Evolutionary conservation across 2,113 vertebrate species (phyloP), one percentile per base, ranked within the genome.

Genomic region (Strigops habroptila): DNA sequence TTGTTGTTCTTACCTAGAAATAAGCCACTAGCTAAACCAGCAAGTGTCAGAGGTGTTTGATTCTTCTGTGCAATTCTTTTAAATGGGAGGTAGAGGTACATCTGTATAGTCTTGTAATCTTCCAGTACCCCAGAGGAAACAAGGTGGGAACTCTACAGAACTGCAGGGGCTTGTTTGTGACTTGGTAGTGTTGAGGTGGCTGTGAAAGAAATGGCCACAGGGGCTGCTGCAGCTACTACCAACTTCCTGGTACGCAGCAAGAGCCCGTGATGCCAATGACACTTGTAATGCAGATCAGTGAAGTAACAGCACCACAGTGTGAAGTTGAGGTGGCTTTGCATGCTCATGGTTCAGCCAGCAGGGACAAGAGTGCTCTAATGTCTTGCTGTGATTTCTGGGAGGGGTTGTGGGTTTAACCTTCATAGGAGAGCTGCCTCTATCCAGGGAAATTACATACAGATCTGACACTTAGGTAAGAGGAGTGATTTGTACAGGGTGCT

Each of bases 261-360:
- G 77, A 52, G 74, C 21, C 55, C 0, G 0, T 7, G 35, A 11
- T 25, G 52, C 21, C 3, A 8, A 2, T 37, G 77, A 12, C 55
- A 19, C 31, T 35, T 23, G 48, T 12, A 5, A 12, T 0, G 12
- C 3, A 1, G n/a, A n/a, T 51, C 17, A 4, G 41, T 14, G 37
- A 73, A 24, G 39, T 39, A 83, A 25, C 43, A 71, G 67, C 87
- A 73, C 30, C 41, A 4, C 35, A 3, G 51, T 0, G 0, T 23
- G 76, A 82, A 49, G 9, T 1, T 22, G 25, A 33, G 37, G 12
- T 86, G 64, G 37, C 57, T 91, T 79, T 63, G 35, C 60, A 5
- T 3, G 0, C 69, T 62, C 0, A 0, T 49, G 55, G 73, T 33
- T 46, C 27, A 46, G 59, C 39, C 73, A 89, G 73, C 23, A 27